A percentile compares a stretch with the other conserved stretches of the same genome.
Evolutionary conservation across 2,797 vertebrate genomes (phyloP).

Genomic region (Syndactyla subalaris): DNA sequence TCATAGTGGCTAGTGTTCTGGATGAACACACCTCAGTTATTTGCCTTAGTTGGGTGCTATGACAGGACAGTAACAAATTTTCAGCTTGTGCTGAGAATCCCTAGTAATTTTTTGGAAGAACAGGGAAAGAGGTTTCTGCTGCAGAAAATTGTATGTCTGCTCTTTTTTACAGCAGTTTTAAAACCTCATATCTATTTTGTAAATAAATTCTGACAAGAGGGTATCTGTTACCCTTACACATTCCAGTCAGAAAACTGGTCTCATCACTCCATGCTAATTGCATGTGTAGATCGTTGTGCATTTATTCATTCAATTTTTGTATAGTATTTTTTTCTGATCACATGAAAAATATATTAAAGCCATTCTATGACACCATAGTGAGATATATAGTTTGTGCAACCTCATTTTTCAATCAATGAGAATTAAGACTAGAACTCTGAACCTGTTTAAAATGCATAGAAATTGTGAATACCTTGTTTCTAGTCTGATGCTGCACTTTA

Average conservation of each 20-base stretch:
- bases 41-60: accelerated
- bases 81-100: background rate
- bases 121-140: background rate
- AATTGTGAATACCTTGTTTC: slow-evolving; percentile 3
- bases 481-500: background rate
- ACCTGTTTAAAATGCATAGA: slow-evolving; percentile 55
- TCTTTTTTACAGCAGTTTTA: background rate
- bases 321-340: background rate
- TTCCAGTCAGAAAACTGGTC: background rate
- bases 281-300: background rate
- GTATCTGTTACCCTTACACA: background rate
- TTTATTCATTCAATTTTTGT: background rate
- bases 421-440: slow-evolving; percentile 13
- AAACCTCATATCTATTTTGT: background rate
- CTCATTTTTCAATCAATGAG: background rate
- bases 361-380: background rate
- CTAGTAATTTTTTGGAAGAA: background rate
- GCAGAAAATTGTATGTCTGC: background rate
- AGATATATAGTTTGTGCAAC: background rate
- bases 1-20: background rate
- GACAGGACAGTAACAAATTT: background rate
- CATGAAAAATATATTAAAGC: background rate
- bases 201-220: background rate
- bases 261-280: background rate
- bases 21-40: background rate